Evolutionary conservation across 2,888 invertebrate species (phyloP), one percentile per base, ranked within the genome.

Genomic region (Sarcophaga carnaria): DNA sequence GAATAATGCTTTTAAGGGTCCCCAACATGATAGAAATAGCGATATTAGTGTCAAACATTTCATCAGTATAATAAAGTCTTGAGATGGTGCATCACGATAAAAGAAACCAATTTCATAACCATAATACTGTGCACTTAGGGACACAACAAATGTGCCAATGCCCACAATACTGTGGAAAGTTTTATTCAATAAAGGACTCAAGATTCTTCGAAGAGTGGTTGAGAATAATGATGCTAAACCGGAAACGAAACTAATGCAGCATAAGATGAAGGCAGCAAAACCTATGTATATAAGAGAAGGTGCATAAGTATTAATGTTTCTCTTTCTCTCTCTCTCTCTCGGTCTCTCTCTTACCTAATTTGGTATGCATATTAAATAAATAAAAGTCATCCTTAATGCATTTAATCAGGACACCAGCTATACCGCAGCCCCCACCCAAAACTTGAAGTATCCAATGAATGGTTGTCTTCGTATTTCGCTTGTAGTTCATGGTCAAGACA

Each of bases 91-190:
- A 71, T 88, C 89, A 49, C 89, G 87, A 4, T 6, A 86, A 62
- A 93, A 92, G 62, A 90, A 92, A 3, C 91, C 90, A 6, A 92
- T 91, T 83, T 92, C 78, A 78, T 93, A 93, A 25, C 93, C 93
- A 85, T 92, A 93, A 81, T 90, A 93, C 72, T 93, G 92, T 4
- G 92, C 90, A 27, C 90, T 84, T 78, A 93, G 75, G 0, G 93
- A 92, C 37, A 92, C 87, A n/a, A 90, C 90, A 86, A 93, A 93
- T 54, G 91, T 90, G 2, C 88, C 75, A 47, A 92, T 81, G 4
- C 93, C 93, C 66, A 93, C 77, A 63, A 92, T 88, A 66, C 90
- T 92, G 49, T 93, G 93, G n/a, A 93, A 88, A 0, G 91, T 89
- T 80, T 93, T 93, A 74, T 93, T 93, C 0, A 92, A 80, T 45